Base-by-base conservation (phyloP, 1,140 invertebrate genomes). In the Drosophila tristis region DNA sequence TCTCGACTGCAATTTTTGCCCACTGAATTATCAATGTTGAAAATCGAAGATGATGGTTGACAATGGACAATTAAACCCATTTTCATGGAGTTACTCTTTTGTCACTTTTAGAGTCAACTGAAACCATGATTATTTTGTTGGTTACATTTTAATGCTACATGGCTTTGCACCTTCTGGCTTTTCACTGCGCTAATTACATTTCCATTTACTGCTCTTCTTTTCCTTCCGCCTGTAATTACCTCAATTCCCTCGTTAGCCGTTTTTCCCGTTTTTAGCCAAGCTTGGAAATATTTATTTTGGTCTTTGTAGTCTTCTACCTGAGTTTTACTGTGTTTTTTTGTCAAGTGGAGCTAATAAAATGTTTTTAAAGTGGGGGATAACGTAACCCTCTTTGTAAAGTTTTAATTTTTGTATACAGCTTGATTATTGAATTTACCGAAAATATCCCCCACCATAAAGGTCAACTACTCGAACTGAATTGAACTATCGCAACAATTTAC, bases 11-110 rank as follows among this genome's bases (percentile, higher is more conserved):
- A 74, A 50, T 74, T 50, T 66, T 74, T 74, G 53, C 61, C 71
- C 47, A n/a, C 72, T 66, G 72, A 74, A 66, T 74, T 74, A 74
- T 74, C 74, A 74, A 74, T 74, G 71, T 74, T 58, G 60, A 66
- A 71, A 74, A 55, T 59, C 47, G 48, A 29, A 29, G 59, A 13
- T 31, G 43, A 49, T 16, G 47, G 13, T 43, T 56, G 39, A 57
- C 42, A 57, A 45, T 57, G n/a, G 7, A 11, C n/a, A 3, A 35
- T 35, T 11, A 26, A 55, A 20, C 20, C 25, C 42, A 54, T 39
- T 16, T 16, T 16, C 43, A 70, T 57, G 44, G n/a, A 57, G 31
- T 45, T 42, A 16, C 29, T 26, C 1, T 16, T 16, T 1, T 11
- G 1, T 31, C 13, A 43, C 23, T 29, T 44, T 39, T 23, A 35